Evolutionary conservation across 2,797 vertebrate species (phyloP), one percentile per base, ranked within the genome.

Genomic region (Karalla daura): DNA sequence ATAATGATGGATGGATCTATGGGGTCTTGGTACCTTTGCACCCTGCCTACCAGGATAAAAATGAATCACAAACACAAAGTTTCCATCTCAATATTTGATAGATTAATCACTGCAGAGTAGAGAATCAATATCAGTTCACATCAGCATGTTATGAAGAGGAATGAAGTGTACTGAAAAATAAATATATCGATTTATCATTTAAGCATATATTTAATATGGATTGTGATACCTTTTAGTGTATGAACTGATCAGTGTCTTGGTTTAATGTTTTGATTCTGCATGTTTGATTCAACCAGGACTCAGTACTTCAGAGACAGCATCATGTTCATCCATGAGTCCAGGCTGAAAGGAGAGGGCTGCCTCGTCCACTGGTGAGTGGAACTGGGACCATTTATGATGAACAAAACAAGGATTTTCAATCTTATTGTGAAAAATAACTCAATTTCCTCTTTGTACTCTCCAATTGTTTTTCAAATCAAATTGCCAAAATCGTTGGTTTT

Each of bases 251-350:
- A n/a, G n/a, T n/a, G 10, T 44, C 10, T 39, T 39, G 15, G 10
- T 44, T 13, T 4, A 10, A 1, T 30, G 10, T 24, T 45, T 54
- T 10, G 21, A 46, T 24, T 27, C 18, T 14, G 5, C 24, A 7
- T 33, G 46, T 39, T 43, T 12, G 5, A 44, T 58, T 18, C 21
- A 2, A 12, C 11, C 84, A 98, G 96, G 86, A 90, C 87, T 49
- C 95, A 96, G 85, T 93, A 95, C 92, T 98, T 98, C 89, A 96
- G 95, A 90, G 95, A 97, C 75, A 96, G 96, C 77, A 96, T 97
- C 78, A 84, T 88, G 54, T 97, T 98, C 63, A 98, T 97, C 81
- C 96, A 98, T 3, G 94, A 97, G 74, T 96, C 94, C 62, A 91
- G 96, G 0, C 91, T 97, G 59, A 92, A 90, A 65, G 93, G 95